phyloP scores from a whole-genome alignment of 1,140 invertebrate species.

The Teleogryllus occipitalis region DNA sequence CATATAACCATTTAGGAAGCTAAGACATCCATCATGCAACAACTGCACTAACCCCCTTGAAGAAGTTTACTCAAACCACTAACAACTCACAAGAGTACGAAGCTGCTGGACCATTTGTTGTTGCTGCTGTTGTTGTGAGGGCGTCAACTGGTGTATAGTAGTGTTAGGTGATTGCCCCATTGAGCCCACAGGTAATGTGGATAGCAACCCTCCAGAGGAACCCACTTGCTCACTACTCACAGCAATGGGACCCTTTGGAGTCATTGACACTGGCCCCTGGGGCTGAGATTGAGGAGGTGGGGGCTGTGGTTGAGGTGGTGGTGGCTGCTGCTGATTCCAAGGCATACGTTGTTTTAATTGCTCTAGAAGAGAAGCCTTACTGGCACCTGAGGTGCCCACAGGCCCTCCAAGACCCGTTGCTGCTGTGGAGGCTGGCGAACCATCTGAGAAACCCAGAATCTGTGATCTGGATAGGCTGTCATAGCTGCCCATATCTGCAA shows the following conservation, averaged over 20 bases:
- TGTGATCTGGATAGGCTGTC: conserved; percentile 30
- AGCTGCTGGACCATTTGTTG: no score
- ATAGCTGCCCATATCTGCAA: conserved; percentile 39
- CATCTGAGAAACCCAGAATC: conserved; percentile 48
- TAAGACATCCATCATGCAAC: no score
- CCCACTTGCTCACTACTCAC: no score
- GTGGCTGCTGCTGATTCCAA: conserved; percentile 54
- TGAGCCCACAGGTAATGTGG: no score
- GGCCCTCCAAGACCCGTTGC: not conserved
- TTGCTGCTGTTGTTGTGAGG: no score
- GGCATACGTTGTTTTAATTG: conserved; percentile 69
- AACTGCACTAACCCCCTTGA: no score
- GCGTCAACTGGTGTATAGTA: no score
- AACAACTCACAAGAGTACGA: no score
- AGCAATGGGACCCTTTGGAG: not conserved
- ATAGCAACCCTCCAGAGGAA: no score
- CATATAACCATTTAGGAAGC: no score
- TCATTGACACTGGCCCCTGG: conserved; percentile 1
- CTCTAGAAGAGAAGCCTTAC: conserved; percentile 52
- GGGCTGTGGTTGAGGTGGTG: conserved; percentile 26
- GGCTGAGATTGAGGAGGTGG: not conserved
- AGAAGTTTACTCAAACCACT: no score
- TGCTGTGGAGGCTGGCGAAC: not conserved
- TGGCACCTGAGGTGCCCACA: conserved; percentile 28
- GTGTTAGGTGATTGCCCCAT: no score